phyloP scores from a whole-genome alignment of 53 echinoderm and acorn worm species.

The Hippasteria phrygiana region DNA sequence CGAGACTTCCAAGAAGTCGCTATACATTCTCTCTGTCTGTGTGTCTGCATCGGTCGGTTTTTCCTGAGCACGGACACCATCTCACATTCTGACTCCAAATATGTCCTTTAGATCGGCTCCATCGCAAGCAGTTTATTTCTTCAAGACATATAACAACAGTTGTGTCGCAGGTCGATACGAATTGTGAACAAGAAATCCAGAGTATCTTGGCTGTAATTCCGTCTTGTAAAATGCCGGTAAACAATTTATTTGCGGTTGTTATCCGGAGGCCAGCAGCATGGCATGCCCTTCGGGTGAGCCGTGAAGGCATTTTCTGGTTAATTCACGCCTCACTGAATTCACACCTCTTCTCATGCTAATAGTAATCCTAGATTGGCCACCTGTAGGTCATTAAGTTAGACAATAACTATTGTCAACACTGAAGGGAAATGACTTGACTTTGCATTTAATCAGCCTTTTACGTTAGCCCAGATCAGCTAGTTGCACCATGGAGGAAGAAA shows the following conservation, averaged over 20 bases:
- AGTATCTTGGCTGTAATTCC: too few relatives aligned
- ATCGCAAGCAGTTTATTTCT: neutral
- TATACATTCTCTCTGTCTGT: too few relatives aligned
- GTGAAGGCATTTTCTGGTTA: neutral
- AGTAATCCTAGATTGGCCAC: neutral
- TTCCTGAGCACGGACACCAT: neutral
- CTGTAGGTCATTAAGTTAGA: conserved; percentile 49
- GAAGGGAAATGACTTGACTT: conserved; percentile 1
- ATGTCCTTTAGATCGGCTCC: neutral
- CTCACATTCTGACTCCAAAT: neutral
- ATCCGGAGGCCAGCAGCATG: too few relatives aligned
- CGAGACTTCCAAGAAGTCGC: too few relatives aligned
- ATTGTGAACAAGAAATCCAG: too few relatives aligned
- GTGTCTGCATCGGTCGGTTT: too few relatives aligned
- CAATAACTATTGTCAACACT: conserved; percentile 36
- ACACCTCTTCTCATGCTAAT: conserved; percentile 64
- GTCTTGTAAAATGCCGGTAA: too few relatives aligned
- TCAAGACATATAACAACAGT: neutral
- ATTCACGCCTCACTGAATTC: conserved; percentile 42
- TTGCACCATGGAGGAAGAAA: too few relatives aligned
- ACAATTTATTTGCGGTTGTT: too few relatives aligned
- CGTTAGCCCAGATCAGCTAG: neutral
- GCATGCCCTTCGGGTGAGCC: neutral
- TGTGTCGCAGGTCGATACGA: neutral
- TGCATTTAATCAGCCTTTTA: neutral